Evolutionary conservation across 1,140 invertebrate species (phyloP).

Genomic region (Homarus americanus): DNA sequence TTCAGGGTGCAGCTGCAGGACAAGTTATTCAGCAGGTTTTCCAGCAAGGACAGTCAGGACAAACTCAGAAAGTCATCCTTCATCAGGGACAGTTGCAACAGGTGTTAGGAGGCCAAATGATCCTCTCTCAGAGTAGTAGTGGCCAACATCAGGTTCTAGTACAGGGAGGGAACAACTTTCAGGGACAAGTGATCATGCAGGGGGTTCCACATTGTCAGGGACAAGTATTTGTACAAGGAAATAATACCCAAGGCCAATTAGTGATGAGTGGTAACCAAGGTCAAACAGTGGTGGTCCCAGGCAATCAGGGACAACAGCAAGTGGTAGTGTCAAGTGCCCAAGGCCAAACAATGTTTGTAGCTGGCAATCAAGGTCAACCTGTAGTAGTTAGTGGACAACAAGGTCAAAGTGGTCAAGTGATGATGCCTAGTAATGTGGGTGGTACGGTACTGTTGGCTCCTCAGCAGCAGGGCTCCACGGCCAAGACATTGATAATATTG

Average conservation of each 20-base stretch:
- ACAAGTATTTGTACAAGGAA: slow-evolving; percentile 70
- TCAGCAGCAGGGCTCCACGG: slow-evolving; percentile 63
- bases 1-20: slow-evolving; percentile 59
- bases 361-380: slow-evolving; percentile 63
- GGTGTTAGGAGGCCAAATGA: slow-evolving; percentile 72
- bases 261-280: slow-evolving; percentile 67
- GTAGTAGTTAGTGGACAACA: slow-evolving; percentile 68
- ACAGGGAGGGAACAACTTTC: slow-evolving; percentile 63
- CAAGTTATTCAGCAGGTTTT: slow-evolving; percentile 69
- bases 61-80: slow-evolving; percentile 73
- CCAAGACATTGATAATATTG: slow-evolving; percentile 69
- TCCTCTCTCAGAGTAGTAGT: slow-evolving; percentile 69
- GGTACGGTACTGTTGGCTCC: slow-evolving; percentile 63
- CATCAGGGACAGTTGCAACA: slow-evolving; percentile 69
- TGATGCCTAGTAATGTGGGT: slow-evolving; percentile 65
- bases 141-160: slow-evolving; percentile 69
- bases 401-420: slow-evolving; percentile 59
- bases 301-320: slow-evolving; percentile 50
- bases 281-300: slow-evolving; percentile 64
- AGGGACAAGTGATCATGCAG: slow-evolving; percentile 71
- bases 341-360: slow-evolving; percentile 67
- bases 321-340: slow-evolving; percentile 66
- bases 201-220: slow-evolving; percentile 66
- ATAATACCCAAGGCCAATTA: slow-evolving; percentile 52
- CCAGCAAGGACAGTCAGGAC: slow-evolving; percentile 68